These are phyloP conservation scores for Andrena cerasifolii DNA, from an alignment of 1,140 invertebrate species.

Conservation along the genomic window DNA sequence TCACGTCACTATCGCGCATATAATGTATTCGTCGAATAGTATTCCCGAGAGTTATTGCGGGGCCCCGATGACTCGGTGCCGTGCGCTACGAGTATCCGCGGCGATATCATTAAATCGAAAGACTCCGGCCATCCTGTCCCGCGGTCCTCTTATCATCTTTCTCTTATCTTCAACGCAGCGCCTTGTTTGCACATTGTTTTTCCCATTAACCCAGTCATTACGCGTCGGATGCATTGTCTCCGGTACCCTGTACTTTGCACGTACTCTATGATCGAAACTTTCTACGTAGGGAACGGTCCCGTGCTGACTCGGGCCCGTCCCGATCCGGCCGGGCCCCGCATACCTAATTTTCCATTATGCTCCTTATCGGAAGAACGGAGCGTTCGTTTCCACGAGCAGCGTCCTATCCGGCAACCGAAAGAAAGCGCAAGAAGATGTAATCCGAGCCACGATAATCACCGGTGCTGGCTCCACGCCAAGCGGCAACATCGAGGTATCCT, in stretches of 20 bases:
- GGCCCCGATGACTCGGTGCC: background rate
- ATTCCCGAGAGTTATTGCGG: conserved; percentile 4
- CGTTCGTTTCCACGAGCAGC: conserved; percentile 33
- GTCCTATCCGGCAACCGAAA: background rate
- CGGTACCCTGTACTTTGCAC: conserved; percentile 66
- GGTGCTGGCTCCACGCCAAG: background rate
- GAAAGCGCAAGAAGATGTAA: conserved; percentile 35
- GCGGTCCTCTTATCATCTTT: conserved; percentile 53
- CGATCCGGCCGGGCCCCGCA: conserved; percentile 6
- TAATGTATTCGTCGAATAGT: conserved; percentile 43
- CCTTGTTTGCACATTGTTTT: conserved; percentile 68
- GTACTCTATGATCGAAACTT: conserved; percentile 63
- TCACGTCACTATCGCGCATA: conserved; percentile 21
- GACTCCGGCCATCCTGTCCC: conserved; percentile 38
- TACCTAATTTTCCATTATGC: conserved; percentile 68
- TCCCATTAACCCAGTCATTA: conserved; percentile 70
- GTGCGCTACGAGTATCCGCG: conserved; percentile 12
- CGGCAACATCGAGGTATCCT: conserved; percentile 34
- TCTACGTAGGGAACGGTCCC: conserved; percentile 46
- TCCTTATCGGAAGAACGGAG: conserved; percentile 51
- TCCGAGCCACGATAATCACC: conserved; percentile 48
- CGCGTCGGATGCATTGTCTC: conserved; percentile 64
- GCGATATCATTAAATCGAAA: conserved; percentile 49
- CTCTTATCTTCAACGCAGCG: conserved; percentile 51
- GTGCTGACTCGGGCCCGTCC: background rate